A percentile compares a stretch with the other conserved stretches of the same genome.
Conservation (phyloP, 2,797 vertebrate genomes). For the Sebastiscus tertius region DNA sequence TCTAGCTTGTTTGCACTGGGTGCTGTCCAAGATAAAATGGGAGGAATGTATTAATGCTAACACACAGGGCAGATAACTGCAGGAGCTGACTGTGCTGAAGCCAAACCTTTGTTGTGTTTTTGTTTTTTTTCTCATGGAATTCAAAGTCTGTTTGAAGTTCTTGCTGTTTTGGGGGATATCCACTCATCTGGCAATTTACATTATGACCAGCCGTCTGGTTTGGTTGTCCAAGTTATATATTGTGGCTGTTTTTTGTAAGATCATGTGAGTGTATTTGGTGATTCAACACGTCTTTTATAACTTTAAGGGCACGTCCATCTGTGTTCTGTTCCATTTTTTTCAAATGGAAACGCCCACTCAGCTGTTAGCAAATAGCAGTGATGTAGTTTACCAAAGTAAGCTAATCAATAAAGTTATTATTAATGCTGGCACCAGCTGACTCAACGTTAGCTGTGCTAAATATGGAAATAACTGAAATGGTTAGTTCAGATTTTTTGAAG, state of each 20-base stretch:
- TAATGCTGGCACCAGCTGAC: too few species aligned
- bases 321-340: too few species aligned
- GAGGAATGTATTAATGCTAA: conserved; percentile 14
- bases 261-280: neutral
- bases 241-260: neutral
- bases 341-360: too few species aligned
- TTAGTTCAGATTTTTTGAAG: too few species aligned
- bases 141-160: neutral
- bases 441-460: too few species aligned
- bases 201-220: neutral
- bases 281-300: neutral
- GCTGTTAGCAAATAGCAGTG: too few species aligned
- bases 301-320: too few species aligned
- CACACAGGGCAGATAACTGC: conserved; percentile 16
- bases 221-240: neutral
- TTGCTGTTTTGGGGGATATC: neutral
- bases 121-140: neutral
- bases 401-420: too few species aligned
- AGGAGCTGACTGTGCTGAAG: conserved; percentile 17
- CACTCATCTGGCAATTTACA: neutral
- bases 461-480: too few species aligned
- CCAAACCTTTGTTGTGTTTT: conserved; percentile 7
- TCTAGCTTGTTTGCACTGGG: conserved; percentile 42
- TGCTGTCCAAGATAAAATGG: conserved; percentile 29
- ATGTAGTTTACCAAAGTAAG: too few species aligned